Base-by-base conservation (phyloP, 2,797 vertebrate genomes). In the Tangara arthus region DNA sequence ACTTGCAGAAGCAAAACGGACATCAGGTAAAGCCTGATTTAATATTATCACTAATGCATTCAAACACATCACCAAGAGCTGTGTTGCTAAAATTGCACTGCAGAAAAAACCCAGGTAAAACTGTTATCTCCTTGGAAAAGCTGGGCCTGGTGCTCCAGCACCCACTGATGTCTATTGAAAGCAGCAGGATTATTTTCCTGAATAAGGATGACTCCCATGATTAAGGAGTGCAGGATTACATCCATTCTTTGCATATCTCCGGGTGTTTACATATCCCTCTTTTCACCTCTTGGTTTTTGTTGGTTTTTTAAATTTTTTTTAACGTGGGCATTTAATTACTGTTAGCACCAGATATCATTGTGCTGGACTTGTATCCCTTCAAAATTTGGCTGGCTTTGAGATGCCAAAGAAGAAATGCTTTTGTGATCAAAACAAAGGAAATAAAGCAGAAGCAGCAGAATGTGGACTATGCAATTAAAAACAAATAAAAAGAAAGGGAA, bases 161-260 rank as follows among this genome's bases (percentile, higher is more conserved):
- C 70, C 52, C 68, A 23, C 64, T 8, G 82, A 81, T 30, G 63
- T 12, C 86, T 60, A 1, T 3, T 72, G 86, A 77, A 92, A 79
- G 66, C 92, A 56, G 6, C 37, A 76, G 76, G 80, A 86, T 91
- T 88, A 50, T 11, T 91, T 93, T 65, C 12, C 7, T 56, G 61
- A 24, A 22, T 55, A 30, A 90, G 90, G 66, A 91, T 93, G 75
- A 42, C 63, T 92, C 61, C 84, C 76, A 34, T 52, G 84, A 69
- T 93, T 83, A 94, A 85, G 57, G 79, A 22, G 89, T 52, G 84
- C 80, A 91, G 77, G 65, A 83, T 92, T 95, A 92, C 89, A 94
- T 30, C 80, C 87, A 76, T 34, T 91, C 85, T 94, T 95, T 82
- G 91, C 82, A 63, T 93, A 60, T 71, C 85, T 89, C 75, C 83